Base-by-base conservation (phyloP, 2,113 vertebrate genomes). In the Hippocampus zosterae region DNA sequence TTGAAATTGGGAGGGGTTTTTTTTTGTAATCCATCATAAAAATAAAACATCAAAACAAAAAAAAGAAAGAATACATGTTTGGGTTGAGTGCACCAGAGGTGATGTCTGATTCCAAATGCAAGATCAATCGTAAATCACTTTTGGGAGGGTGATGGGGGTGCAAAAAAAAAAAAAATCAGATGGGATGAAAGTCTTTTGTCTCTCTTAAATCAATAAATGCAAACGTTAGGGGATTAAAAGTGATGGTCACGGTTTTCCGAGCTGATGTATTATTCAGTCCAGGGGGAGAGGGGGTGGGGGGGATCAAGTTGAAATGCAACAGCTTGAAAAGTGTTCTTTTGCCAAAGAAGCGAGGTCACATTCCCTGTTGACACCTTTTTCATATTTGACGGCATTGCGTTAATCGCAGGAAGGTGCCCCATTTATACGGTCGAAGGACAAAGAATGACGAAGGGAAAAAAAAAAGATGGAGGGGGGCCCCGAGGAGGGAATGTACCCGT, bases 351-450 rank as follows among this genome's bases (percentile, higher is more conserved):
- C 62, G 67, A 60, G 18, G 59, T 75, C 68, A 27, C 8, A 18
- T 65, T 64, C 66, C 65, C 23, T 25, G 53, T 68, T 76, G 70
- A 72, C 53, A 56, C 42, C 42, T 60, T 29, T 8, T 55, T 70
- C 67, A 53, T 67, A 57, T 15, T 61, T 52, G 64, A n/a, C n/a
- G 75, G 80, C 80, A 52, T 76, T 48, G 84, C 21, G 75, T 72
- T 89, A 85, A 86, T 82, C 82, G 82, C 71, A 70, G 66, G 8
- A 57, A 86, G 81, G 81, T 81, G 71, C 82, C 85, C 81, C 82
- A 89, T 83, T 82, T 77, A 83, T 83, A 75, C 70, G 76, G 78
- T 86, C 85, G 77, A 81, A 84, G 78, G 78, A 84, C 81, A 70
- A 81, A 72, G 81, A 55, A 55, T 23, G 81, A 84, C 84, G 71